Base-by-base conservation (phyloP, 2,113 vertebrate genomes). In the Cryptotis parvus region DNA sequence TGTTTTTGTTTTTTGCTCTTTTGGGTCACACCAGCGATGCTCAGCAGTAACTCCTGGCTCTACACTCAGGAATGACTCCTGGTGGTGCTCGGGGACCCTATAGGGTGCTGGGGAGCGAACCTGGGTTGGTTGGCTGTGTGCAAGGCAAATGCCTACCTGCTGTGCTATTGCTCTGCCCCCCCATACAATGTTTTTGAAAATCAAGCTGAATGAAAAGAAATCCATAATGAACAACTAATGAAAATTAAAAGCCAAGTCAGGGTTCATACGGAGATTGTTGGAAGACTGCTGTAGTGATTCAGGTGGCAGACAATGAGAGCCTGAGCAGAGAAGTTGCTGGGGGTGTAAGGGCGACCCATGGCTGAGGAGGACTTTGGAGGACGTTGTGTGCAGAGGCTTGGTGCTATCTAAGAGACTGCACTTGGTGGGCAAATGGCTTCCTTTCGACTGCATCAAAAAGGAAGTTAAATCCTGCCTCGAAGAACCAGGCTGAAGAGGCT, bases 131-230 rank as follows among this genome's bases (percentile, higher is more conserved):
- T n/a, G n/a, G n/a, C n/a, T n/a, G n/a, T n/a, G n/a, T n/a, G n/a
- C n/a, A n/a, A n/a, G n/a, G n/a, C n/a, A n/a, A n/a, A n/a, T n/a
- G n/a, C n/a, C n/a, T n/a, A n/a, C n/a, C n/a, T n/a, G n/a, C n/a
- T n/a, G n/a, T n/a, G n/a, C n/a, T n/a, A n/a, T n/a, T n/a, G n/a
- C n/a, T n/a, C n/a, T n/a, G n/a, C n/a, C n/a, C n/a, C n/a, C n/a
- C n/a, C n/a, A n/a, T n/a, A n/a, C n/a, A n/a, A 14, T 45, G 49
- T 43, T 86, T 84, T 79, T 43, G 55, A 61, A 93, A 69, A 65
- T 87, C 10, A 87, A 84, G 92, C 74, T 55, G 22, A 82, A 49
- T 78, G 18, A 29, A 24, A 75, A 73, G 55, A 85, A 70, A 35
- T 43, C 37, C 26, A 92, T 15, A 1, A 65, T 37, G 41, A 49